Percentiles rank a stretch among this genome's conserved stretches.
phyloP scores from a whole-genome alignment of 2,113 vertebrate genomes.

The Mastomys coucha region DNA sequence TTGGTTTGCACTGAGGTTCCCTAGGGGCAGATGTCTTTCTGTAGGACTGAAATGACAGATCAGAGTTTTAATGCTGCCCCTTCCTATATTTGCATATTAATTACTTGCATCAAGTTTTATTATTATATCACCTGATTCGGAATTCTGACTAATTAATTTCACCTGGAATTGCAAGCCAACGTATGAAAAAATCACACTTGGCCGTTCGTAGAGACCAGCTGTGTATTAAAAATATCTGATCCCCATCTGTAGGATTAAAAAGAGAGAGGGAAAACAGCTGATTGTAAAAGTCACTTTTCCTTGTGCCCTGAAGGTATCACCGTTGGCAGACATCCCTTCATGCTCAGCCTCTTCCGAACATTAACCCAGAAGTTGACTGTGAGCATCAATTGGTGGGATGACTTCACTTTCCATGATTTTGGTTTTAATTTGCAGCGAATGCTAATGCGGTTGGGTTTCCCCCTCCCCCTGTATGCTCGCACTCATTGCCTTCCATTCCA shows the following conservation, averaged over 20 bases:
- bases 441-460: constrained; percentile 68
- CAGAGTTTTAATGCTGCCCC: constrained; percentile 77
- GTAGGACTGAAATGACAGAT: constrained; percentile 80
- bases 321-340: constrained; percentile 85
- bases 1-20: constrained; percentile 69
- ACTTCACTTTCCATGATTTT: constrained; percentile 80
- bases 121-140: constrained; percentile 82
- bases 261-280: constrained; percentile 82
- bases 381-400: constrained; percentile 70
- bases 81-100: constrained; percentile 85
- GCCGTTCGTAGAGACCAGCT: constrained; percentile 85
- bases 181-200: constrained; percentile 81
- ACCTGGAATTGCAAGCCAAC: constrained; percentile 82
- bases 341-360: constrained; percentile 77
- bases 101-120: constrained; percentile 85
- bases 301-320: constrained; percentile 81
- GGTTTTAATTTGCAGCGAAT: constrained; percentile 83
- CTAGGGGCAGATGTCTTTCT: constrained; percentile 82
- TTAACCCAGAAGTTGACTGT: constrained; percentile 78
- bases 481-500: constrained; percentile 75
- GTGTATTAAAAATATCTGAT: constrained; percentile 85
- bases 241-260: constrained; percentile 79
- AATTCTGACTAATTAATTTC: constrained; percentile 87
- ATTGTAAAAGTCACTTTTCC: constrained; percentile 79
- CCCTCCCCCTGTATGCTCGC: not conserved